Percentiles rank a stretch among this genome's conserved stretches.
These are phyloP conservation scores for Puntigrus tetrazona DNA, from an alignment of 2,113 vertebrate species.

Conservation along the genomic window DNA sequence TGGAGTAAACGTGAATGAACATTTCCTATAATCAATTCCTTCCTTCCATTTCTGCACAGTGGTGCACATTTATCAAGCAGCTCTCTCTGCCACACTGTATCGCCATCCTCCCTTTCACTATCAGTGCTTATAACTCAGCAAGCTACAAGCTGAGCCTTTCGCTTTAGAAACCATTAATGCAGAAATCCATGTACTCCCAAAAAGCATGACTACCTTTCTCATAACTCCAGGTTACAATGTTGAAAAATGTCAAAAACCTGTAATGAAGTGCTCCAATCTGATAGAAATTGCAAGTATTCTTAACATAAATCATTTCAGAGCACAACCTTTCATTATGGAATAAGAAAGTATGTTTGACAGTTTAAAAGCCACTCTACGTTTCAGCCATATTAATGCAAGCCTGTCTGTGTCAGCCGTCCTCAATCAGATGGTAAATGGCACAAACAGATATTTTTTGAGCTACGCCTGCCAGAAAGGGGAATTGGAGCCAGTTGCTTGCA, in stretches of 20 bases:
- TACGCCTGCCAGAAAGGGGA: background rate
- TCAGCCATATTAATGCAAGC: background rate
- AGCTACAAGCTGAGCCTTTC: background rate
- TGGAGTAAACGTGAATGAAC: background rate
- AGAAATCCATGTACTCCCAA: background rate
- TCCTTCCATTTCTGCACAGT: background rate
- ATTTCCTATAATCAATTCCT: background rate
- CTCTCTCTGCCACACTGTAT: background rate
- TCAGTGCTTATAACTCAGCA: background rate
- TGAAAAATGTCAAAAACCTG: background rate
- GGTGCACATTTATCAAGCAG: background rate
- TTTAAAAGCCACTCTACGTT: background rate
- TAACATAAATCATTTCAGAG: background rate
- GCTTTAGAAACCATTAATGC: background rate
- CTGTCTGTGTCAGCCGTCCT: background rate
- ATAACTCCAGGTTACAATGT: background rate
- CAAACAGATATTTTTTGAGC: background rate
- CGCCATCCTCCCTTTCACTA: background rate
- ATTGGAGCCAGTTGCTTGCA: background rate
- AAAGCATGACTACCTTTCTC: background rate
- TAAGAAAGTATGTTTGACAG: background rate
- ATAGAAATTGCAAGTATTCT: background rate
- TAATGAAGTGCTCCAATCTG: background rate
- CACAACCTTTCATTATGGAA: background rate
- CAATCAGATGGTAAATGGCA: background rate